Evolutionary conservation across 2,888 invertebrate species (phyloP), one percentile per base, ranked within the genome.

Genomic region (Philonicus albiceps): DNA sequence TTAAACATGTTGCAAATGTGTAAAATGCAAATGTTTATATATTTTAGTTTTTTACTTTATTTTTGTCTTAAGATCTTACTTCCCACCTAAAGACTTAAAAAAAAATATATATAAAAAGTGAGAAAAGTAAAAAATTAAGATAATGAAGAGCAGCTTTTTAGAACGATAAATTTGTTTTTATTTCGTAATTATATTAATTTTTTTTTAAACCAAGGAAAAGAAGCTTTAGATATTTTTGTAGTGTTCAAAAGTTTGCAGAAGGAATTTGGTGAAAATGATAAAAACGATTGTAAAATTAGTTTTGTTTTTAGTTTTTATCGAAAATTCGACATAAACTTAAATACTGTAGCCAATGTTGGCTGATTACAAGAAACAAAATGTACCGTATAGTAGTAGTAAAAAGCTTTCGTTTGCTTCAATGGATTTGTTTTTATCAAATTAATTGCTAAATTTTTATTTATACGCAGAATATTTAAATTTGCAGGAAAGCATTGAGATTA

Each of bases 21-120:
- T 73, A 73, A 85, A 85, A 74, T 74, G 85, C 72, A 37, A 19
- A 22, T 22, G 34, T 49, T 73, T 72, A n/a, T 43, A 80, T 80
- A 43, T 80, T 72, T 80, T 86, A 43, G 55, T 80, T 64, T 37
- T 85, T 80, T 86, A 80, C 53, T 78, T 80, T 86, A 37, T 80
- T 74, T 73, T 74, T 31, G 74, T 74, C 19, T 74, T 74, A 74
- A 74, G 31, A 78, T 85, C 64, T 76, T 86, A 31, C 19, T 49
- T 55, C 34, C 86, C 75, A 86, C 53, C 86, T 75, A 74, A 43
- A 53, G 30, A 75, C 34, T 86, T 86, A 55, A 78, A 80, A 80
- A n/a, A 30, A 27, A 53, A 55, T 64, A 80, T 49, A 30, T 11
- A 80, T 8, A 40, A 37, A 34, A 64, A 22, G 8, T 19, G 27